Conservation (phyloP, 2,797 vertebrate species). For the Hoplostethus mediterraneus region DNA sequence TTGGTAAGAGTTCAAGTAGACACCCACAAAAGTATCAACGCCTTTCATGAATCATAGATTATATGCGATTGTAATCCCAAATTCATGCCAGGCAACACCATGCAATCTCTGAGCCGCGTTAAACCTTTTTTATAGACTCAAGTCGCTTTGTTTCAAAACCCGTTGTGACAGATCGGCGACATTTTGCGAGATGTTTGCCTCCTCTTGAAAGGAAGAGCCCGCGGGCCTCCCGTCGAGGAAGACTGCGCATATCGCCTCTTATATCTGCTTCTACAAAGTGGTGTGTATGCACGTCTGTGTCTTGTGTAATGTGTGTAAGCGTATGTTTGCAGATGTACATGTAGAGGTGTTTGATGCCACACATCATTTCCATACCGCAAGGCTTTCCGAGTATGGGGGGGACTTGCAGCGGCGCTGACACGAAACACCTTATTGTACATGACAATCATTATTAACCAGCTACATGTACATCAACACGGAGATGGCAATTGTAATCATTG, state of each 20-base stretch:
- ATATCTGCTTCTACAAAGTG: conserved; percentile 12
- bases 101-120: conserved; percentile 9
- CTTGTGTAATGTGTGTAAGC: neutral
- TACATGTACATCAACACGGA: conserved; percentile 13
- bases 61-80: conserved; percentile 53
- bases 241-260: conserved; percentile 20
- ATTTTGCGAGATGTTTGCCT: conserved; percentile 7
- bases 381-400: conserved; percentile 27
- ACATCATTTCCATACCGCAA: conserved; percentile 34
- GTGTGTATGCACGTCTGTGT: neutral
- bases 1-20: conserved; percentile 21
- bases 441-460: conserved; percentile 11
- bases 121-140: conserved; percentile 38
- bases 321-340: conserved; percentile 5
- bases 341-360: conserved; percentile 26
- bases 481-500: conserved; percentile 30
- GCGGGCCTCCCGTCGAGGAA: conserved; percentile 1
- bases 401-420: conserved; percentile 20
- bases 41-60: conserved; percentile 68
- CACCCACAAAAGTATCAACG: conserved; percentile 61
- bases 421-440: conserved; percentile 19
- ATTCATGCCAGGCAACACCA: conserved; percentile 31
- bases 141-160: conserved; percentile 50
- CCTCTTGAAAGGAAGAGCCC: conserved; percentile 42
- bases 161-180: conserved; percentile 18